These are phyloP conservation scores for Hystrix brachyura DNA, from an alignment of 2,113 vertebrate genomes.

Conservation along the genomic window DNA sequence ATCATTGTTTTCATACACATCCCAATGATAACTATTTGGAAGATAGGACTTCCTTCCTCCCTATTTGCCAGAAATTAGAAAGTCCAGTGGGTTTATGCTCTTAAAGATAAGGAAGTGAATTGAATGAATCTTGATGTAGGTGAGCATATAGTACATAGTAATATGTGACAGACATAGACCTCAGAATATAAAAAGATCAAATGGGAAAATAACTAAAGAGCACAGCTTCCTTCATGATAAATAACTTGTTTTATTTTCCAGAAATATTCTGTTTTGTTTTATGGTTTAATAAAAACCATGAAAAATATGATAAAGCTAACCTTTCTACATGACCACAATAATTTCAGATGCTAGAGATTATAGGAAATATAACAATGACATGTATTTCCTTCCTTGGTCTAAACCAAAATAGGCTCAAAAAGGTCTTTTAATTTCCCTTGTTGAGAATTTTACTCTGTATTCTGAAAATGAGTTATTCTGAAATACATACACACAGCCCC, in stretches of 20 bases:
- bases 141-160: background rate
- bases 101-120: background rate
- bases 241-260: conserved; percentile 32
- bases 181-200: background rate
- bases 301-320: background rate
- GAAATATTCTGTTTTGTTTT: background rate
- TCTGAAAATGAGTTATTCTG: conserved; percentile 21
- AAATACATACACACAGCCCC: background rate
- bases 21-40: background rate
- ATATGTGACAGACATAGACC: background rate
- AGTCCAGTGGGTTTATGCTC: background rate
- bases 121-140: background rate
- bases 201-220: conserved; percentile 26
- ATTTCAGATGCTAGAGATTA: background rate
- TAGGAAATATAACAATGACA: background rate
- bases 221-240: background rate
- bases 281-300: background rate
- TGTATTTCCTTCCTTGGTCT: background rate
- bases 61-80: background rate
- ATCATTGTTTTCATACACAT: background rate
- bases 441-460: background rate
- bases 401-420: background rate
- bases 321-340: background rate
- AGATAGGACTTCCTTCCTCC: background rate
- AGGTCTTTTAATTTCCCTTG: conserved; percentile 13